These are phyloP conservation scores for Dufourea novaeangliae DNA, from an alignment of 1,140 invertebrate genomes.

Conservation along the genomic window DNA sequence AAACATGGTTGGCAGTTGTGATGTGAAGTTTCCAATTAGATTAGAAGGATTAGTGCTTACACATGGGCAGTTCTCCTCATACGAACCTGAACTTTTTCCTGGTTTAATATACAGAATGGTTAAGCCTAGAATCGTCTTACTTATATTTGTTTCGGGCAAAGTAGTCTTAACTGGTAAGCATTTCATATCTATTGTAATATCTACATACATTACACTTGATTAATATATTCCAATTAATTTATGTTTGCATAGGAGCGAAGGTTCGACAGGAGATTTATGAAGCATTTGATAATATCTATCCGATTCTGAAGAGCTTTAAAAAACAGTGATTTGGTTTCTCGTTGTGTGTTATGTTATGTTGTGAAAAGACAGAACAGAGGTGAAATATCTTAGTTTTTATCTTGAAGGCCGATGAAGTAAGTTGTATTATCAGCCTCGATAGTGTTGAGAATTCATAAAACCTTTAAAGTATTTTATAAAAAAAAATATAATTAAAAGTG, in stretches of 20 bases:
- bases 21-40: slow-evolving; percentile 99
- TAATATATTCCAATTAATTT: slow-evolving; percentile 50
- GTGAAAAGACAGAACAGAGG: background rate
- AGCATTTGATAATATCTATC: slow-evolving; percentile 99
- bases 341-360: background rate
- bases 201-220: slow-evolving; percentile 21
- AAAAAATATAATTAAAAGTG: background rate
- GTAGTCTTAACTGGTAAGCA: slow-evolving; percentile 94
- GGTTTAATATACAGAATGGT: slow-evolving; percentile 99
- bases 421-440: background rate
- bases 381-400: slow-evolving; percentile 22
- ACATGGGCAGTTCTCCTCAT: slow-evolving; percentile 98
- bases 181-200: slow-evolving; percentile 8
- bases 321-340: slow-evolving; percentile 86
- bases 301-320: slow-evolving; percentile 99
- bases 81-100: slow-evolving; percentile 97
- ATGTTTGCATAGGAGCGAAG: slow-evolving; percentile 91
- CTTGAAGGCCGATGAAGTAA: background rate
- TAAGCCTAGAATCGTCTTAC: slow-evolving; percentile 98
- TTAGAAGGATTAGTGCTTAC: slow-evolving; percentile 98
- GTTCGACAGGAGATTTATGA: slow-evolving; percentile 99
- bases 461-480: background rate
- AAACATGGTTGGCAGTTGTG: slow-evolving; percentile 99
- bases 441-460: background rate
- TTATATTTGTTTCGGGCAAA: slow-evolving; percentile 99